phyloP scores from a whole-genome alignment of 1,140 invertebrate species.

The Agraylea sexmaculata region DNA sequence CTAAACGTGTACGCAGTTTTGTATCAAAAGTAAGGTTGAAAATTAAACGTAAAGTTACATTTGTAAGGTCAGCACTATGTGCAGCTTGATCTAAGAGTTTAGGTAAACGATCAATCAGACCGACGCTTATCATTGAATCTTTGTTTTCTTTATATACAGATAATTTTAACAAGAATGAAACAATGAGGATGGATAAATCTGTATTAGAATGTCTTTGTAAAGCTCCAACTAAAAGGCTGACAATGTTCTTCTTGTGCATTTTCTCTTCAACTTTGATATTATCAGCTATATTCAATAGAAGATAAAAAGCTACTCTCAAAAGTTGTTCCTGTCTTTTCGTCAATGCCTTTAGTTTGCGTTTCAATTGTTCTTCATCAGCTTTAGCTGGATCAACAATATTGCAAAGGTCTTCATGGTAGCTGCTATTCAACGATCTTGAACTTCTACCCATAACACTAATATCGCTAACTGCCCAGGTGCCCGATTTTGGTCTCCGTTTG shows the following conservation, averaged over 20 bases:
- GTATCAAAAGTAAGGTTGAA: constrained; percentile 97
- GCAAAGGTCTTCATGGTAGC: constrained; percentile 51
- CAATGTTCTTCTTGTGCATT: constrained; percentile 90
- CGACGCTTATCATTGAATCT: constrained; percentile 71
- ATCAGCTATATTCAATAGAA: constrained; percentile 90
- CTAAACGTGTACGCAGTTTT: constrained; percentile 76
- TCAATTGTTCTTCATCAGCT: constrained; percentile 73
- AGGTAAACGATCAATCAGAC: constrained; percentile 64
- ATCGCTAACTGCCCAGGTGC: constrained; percentile 47
- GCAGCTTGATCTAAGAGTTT: constrained; percentile 50
- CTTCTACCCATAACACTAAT: constrained; percentile 37
- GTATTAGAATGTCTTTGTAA: constrained; percentile 74
- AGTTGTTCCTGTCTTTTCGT: constrained; percentile 89
- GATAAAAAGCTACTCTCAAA: constrained; percentile 75
- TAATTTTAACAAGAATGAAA: constrained; percentile 91
- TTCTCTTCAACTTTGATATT: constrained; percentile 92
- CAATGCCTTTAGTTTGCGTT: constrained; percentile 64
- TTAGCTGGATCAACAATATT: constrained; percentile 41
- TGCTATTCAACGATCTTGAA: constrained; percentile 43
- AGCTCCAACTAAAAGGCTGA: constrained; percentile 76
- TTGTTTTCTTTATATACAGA: constrained; percentile 93
- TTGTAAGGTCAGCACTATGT: constrained; percentile 69
- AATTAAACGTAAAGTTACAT: constrained; percentile 75
- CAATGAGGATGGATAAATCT: constrained; percentile 81
- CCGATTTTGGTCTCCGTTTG: constrained; percentile 52